These are phyloP conservation scores for Noctua fimbriata DNA, from an alignment of 2,888 invertebrate species.

Conservation along the genomic window DNA sequence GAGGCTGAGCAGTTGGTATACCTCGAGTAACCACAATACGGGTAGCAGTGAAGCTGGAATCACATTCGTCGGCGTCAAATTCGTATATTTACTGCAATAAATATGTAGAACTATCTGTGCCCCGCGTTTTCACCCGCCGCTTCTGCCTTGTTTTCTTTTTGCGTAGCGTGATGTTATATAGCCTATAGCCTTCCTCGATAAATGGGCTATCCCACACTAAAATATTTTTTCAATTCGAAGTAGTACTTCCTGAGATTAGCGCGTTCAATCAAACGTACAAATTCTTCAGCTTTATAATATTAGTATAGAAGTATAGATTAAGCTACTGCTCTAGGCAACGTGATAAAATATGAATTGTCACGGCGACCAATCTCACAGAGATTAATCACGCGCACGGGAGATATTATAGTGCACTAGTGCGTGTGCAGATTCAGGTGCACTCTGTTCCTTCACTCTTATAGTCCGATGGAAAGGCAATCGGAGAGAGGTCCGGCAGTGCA, in stretches of 20 bases:
- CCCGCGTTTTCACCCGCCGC: no score
- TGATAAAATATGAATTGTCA: neutral
- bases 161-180: no score
- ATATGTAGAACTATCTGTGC: neutral
- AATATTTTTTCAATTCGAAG: no score
- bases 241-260: no score
- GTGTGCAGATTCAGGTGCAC: neutral
- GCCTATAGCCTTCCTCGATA: no score
- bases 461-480: no score
- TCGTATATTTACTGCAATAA: constrained; percentile 6
- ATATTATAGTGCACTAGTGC: neutral
- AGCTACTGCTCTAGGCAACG: neutral
- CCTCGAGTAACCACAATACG: constrained; percentile 31
- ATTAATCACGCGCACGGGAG: no score
- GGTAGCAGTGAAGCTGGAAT: constrained; percentile 23
- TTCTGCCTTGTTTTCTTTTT: no score
- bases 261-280: no score
- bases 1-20: constrained; percentile 22
- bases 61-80: constrained; percentile 30
- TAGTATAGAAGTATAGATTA: neutral
- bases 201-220: no score
- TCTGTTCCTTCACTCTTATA: neutral
- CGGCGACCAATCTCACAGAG: neutral
- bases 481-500: no score
- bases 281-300: no score